phyloP scores from a whole-genome alignment of 2,888 invertebrate species.

The Gortyna flavago region DNA sequence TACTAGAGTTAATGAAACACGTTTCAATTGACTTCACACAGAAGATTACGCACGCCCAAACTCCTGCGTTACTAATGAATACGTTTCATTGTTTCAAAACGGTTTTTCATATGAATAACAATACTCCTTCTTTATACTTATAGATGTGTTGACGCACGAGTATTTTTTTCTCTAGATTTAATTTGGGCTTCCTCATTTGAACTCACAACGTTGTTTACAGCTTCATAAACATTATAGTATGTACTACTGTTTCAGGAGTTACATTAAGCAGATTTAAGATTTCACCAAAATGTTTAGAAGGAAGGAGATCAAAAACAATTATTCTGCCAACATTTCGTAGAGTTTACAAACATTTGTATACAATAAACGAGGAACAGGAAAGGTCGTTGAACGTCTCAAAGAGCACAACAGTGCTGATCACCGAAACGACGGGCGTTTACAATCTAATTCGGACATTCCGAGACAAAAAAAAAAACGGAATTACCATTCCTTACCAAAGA shows the following conservation, averaged over 20 bases:
- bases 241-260: not conserved
- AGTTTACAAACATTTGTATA: slow-evolving; percentile 30
- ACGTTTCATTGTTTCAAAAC: slow-evolving; percentile 63
- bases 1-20: slow-evolving; percentile 49
- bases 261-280: slow-evolving; percentile 26
- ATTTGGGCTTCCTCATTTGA: slow-evolving; percentile 23
- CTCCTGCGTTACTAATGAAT: slow-evolving; percentile 64
- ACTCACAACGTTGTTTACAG: not conserved
- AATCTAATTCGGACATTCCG: slow-evolving; percentile 45
- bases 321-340: slow-evolving; percentile 15
- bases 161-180: slow-evolving; percentile 17
- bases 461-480: slow-evolving; percentile 44
- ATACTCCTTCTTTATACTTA: slow-evolving; percentile 14
- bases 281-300: slow-evolving; percentile 21
- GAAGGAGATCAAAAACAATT: slow-evolving; percentile 17
- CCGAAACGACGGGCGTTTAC: slow-evolving; percentile 60
- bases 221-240: slow-evolving; percentile 13
- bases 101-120: slow-evolving; percentile 48
- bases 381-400: slow-evolving; percentile 60
- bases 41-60: slow-evolving; percentile 60
- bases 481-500: slow-evolving; percentile 21
- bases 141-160: slow-evolving; percentile 15
- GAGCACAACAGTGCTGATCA: slow-evolving; percentile 50
- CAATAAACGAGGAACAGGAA: slow-evolving; percentile 35
- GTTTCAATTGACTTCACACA: slow-evolving; percentile 60